Evolutionary conservation across 2,113 vertebrate genomes (phyloP).

Genomic region (Potamarius usumacintae): DNA sequence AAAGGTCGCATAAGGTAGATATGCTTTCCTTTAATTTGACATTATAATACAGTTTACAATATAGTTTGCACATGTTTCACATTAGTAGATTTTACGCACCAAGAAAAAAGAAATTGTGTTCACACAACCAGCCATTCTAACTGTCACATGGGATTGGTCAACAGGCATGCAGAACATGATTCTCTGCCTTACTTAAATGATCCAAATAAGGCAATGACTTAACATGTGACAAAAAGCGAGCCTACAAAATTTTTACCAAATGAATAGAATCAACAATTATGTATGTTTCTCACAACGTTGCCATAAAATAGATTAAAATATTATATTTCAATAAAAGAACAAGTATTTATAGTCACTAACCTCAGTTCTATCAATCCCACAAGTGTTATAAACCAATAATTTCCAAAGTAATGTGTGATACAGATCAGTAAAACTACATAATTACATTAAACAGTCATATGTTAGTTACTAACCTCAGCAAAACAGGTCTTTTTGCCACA

Average conservation of each 20-base stretch:
- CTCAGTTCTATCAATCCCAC: not conserved
- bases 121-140: constrained; percentile 58
- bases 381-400: not conserved
- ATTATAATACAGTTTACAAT: not conserved
- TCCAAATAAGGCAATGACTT: constrained; percentile 77
- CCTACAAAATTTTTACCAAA: not conserved
- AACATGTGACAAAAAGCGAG: constrained; percentile 37
- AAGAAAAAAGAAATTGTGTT: constrained; percentile 56
- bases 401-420: not conserved
- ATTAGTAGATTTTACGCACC: constrained; percentile 20
- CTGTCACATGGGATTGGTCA: constrained; percentile 70
- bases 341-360: not conserved
- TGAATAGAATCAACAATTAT: not conserved
- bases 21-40: not conserved
- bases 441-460: constrained; percentile 25
- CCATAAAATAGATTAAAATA: not conserved
- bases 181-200: constrained; percentile 68
- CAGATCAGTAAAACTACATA: not conserved
- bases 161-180: constrained; percentile 70
- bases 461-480: constrained; percentile 73
- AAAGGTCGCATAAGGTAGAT: constrained; percentile 18
- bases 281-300: not conserved
- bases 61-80: not conserved
- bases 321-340: not conserved
- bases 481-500: constrained; percentile 62